Percentiles rank a stretch among this genome's conserved stretches.
phyloP scores from a whole-genome alignment of 2,113 vertebrate species.

The Corythornis madagascariensis region DNA sequence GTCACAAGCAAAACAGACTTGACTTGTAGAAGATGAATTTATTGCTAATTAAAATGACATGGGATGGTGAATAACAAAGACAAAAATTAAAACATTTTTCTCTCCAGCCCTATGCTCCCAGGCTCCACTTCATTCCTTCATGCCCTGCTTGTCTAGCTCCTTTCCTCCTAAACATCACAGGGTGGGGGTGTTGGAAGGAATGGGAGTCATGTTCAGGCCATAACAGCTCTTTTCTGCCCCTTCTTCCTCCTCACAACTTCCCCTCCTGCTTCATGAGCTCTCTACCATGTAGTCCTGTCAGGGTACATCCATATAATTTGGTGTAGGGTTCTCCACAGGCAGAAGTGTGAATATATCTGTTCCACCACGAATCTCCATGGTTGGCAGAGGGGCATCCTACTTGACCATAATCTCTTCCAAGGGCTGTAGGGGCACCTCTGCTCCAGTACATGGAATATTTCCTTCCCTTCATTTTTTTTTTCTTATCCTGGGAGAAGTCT shows the following conservation, averaged over 20 bases:
- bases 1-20: background rate
- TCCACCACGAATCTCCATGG: accelerated
- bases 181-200: background rate
- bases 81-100: background rate
- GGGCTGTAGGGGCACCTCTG: background rate
- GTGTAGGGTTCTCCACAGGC: too few relatives aligned
- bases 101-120: background rate
- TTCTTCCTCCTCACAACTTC: background rate
- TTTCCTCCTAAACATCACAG: background rate
- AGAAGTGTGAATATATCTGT: background rate
- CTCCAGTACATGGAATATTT: accelerated
- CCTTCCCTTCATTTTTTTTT: background rate
- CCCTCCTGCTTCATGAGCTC: background rate
- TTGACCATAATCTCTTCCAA: accelerated
- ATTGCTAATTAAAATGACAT: background rate
- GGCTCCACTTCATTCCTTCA: background rate
- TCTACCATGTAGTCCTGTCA: background rate
- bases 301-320: background rate
- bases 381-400: background rate
- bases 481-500: background rate
- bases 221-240: background rate
- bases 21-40: background rate
- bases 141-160: accelerated
- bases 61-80: background rate
- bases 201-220: background rate